Percentiles rank a stretch among this genome's conserved stretches.
phyloP scores from a whole-genome alignment of 2,113 vertebrate species.

The Prunella fulvescens region DNA sequence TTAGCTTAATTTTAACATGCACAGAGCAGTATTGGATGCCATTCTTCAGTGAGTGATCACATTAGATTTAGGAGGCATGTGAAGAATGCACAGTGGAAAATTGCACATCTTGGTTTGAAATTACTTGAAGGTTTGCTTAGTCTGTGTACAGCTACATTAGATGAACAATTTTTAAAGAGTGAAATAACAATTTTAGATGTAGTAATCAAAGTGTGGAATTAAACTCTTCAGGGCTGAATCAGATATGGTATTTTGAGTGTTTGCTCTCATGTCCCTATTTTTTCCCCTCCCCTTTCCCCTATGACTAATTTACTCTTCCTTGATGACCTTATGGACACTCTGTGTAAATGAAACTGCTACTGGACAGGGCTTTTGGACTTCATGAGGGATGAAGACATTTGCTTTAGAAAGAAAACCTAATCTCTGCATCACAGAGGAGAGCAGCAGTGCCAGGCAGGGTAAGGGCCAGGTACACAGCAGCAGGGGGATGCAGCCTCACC shows the following conservation, averaged over 20 bases:
- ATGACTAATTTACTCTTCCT: not conserved
- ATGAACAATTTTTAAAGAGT: not conserved
- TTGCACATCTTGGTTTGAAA: conserved; percentile 38
- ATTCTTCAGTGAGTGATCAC: conserved; percentile 39
- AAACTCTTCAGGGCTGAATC: not conserved
- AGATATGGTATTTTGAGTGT: not conserved
- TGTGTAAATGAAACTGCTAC: not conserved
- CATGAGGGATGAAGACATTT: not conserved
- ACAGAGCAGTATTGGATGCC: not conserved
- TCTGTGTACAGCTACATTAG: not conserved
- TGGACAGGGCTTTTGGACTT: not conserved
- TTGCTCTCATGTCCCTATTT: not conserved
- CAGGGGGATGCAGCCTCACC: not conserved
- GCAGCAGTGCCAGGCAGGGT: not conserved
- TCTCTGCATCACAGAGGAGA: not conserved
- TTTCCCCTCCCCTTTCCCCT: not conserved
- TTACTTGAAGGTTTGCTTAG: not conserved
- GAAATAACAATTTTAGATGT: not conserved
- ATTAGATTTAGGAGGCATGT: conserved; percentile 54
- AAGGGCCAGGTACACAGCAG: not conserved
- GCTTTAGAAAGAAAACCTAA: not conserved
- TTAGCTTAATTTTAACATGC: conserved; percentile 36
- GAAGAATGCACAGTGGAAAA: conserved; percentile 53
- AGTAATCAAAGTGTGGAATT: not conserved
- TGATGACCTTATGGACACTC: not conserved